Evolutionary conservation across 2,797 vertebrate genomes (phyloP).

Genomic region (Peromyscus aztecus): DNA sequence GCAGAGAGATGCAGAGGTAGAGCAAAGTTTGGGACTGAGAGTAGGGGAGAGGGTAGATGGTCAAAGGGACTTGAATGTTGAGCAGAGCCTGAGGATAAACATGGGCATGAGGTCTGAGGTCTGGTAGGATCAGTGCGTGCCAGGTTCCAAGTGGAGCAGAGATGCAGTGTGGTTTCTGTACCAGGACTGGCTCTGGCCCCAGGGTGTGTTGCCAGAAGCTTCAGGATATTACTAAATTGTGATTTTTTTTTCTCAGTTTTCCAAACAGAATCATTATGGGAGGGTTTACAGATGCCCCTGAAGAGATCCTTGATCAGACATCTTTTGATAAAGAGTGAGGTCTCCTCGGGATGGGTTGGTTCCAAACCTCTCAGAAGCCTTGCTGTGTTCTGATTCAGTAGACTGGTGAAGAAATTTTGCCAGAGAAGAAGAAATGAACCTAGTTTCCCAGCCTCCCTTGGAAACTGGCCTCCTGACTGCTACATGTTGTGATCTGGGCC

Average conservation of each 20-base stretch:
- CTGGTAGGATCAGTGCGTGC: constrained; percentile 49
- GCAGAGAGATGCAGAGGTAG: background rate
- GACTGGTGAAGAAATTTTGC: background rate
- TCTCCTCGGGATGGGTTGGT: background rate
- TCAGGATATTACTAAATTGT: constrained; percentile 60
- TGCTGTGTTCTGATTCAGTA: background rate
- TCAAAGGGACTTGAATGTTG: constrained; percentile 62
- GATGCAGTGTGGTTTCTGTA: constrained; percentile 61
- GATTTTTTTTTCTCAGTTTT: constrained; percentile 51
- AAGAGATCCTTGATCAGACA: background rate
- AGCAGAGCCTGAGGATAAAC: constrained; percentile 54
- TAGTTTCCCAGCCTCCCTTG: background rate
- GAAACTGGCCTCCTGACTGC: background rate
- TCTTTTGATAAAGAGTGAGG: background rate
- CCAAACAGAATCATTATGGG: constrained; percentile 19
- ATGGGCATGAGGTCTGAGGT: constrained; percentile 21
- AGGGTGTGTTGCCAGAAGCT: background rate
- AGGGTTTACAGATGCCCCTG: background rate
- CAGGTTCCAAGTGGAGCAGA: constrained; percentile 75
- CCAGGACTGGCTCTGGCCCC: constrained; percentile 41
- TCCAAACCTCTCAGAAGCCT: background rate
- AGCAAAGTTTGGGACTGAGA: constrained; percentile 31
- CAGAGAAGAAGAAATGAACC: background rate
- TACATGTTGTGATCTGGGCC: background rate
- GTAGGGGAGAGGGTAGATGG: constrained; percentile 77